A percentile compares a stretch with the other conserved stretches of the same genome.
phyloP scores from a whole-genome alignment of 64 coral and sea anemone genomes.

The Montipora cactus region DNA sequence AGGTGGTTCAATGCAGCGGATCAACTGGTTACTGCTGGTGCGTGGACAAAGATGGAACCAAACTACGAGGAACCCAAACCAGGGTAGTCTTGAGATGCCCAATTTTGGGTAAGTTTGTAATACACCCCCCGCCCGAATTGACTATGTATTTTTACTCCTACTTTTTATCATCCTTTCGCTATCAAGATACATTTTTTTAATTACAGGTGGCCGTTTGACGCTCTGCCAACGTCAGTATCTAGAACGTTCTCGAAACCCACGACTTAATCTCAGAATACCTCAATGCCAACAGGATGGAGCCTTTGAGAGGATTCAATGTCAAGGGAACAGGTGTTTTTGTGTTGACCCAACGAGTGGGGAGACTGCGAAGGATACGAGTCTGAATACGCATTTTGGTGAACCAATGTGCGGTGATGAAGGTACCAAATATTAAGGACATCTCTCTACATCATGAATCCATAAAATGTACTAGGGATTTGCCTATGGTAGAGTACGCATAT shows the following conservation, averaged over 20 bases:
- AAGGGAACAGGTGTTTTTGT: slow-evolving; percentile 67
- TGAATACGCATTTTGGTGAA: slow-evolving; percentile 54
- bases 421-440: neutral
- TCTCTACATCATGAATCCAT: neutral
- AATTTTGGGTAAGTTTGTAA: slow-evolving; percentile 51
- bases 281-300: slow-evolving; percentile 57
- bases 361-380: slow-evolving; percentile 42
- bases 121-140: too few relatives aligned
- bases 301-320: slow-evolving; percentile 65
- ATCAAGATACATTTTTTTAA: neutral
- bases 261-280: neutral
- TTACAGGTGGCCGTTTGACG: slow-evolving; percentile 44
- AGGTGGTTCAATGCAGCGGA: slow-evolving; percentile 75
- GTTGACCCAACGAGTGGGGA: slow-evolving; percentile 71
- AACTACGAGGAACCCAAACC: slow-evolving; percentile 57
- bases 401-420: slow-evolving; percentile 70
- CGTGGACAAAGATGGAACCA: slow-evolving; percentile 65
- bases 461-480: too few relatives aligned
- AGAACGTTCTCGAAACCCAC: slow-evolving; percentile 28
- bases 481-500: too few relatives aligned
- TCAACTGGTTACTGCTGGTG: slow-evolving; percentile 83
- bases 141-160: too few relatives aligned
- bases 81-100: slow-evolving; percentile 69
- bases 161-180: too few relatives aligned
- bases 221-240: slow-evolving; percentile 71